Evolutionary conservation across 2,113 vertebrate genomes (phyloP), one percentile per base, ranked within the genome.

Genomic region (Aleadryas rufinucha): DNA sequence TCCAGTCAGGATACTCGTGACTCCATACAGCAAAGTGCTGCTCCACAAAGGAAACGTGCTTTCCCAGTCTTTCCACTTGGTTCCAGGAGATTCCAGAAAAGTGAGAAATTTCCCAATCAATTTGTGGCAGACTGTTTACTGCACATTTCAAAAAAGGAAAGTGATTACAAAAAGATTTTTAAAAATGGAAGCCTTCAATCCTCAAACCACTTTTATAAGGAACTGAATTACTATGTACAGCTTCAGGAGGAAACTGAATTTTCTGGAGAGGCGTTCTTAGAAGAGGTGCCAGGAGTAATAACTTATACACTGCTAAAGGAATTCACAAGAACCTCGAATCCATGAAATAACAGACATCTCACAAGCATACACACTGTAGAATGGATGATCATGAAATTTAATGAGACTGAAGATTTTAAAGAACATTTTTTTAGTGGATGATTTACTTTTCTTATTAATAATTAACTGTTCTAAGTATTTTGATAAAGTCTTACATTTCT

Each of bases 401-500:
- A 82, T 26, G 13, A 77, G 33, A 79, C 20, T 9, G 12, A 93
- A 39, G 60, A 85, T 65, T 83, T 64, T 50, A 85, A 82, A 66
- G 69, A 86, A 90, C 47, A 70, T 74, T 76, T 88, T 92, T 85
- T 70, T 52, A 33, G 61, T 78, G 69, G 80, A 92, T 76, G 2
- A 88, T 93, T 70, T 85, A 95, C 74, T 93, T 84, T 65, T 69
- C 69, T 70, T 65, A 95, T 87, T 91, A 96, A 97, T 95, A 91
- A 95, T 84, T 81, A 96, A 94, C 90, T 93, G 24, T 69, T 92
- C 79, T 89, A 93, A 53, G 78, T 75, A 96, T 93, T 98, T 92
- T 95, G 90, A 97, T 90, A 90, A 97, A 97, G 97, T 97, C 92
- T 97, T 96, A 64, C 89, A 88, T 80, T 96, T 90, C 96, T 95